Evolutionary conservation across 2,888 invertebrate species (phyloP), one percentile per base, ranked within the genome.

Genomic region (Thera obeliscata): DNA sequence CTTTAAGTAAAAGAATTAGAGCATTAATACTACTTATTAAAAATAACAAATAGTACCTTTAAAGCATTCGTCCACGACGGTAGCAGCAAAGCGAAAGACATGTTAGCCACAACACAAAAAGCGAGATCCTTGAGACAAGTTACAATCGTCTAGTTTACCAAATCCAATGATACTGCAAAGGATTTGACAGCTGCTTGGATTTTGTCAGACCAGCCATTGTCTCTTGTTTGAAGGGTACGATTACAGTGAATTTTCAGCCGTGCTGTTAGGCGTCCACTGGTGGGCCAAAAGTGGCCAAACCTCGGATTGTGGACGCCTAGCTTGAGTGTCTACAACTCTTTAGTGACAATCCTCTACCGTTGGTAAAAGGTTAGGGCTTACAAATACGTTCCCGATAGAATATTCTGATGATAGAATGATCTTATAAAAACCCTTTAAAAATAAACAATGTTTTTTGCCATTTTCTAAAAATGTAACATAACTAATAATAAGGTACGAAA

Each of bases 1-100:
- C 89, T 90, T 91, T 89, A 84, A 70, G 61, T 46, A 64, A 71
- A 5, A 38, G 71, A 77, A 69, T 67, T 63, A 71, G 77, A 76
- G 65, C 77, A 81, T 82, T 86, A 82, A 77, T 54, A 56, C 55
- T 69, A 71, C 66, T 77, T 78, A 85, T 86, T 86, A 86, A 80
- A 76, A 67, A 83, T 72, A 84, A 76, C 78, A 80, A 85, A 83
- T 76, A 86, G 81, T 93, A 93, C 93, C 93, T 93, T 89, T 69
- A 75, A 93, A 91, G 91, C 92, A 87, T 87, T 87, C 86, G 82
- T 90, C 92, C 91, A 81, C 86, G 86, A 75, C 88, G 88, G 87
- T 88, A 89, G 88, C 91, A 88, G 91, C 87, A 90, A 93, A 93
- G 93, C 93, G 85, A 83, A 84, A 90, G 90, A 90, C 86, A 84